These are phyloP conservation scores for Drosophila orena DNA, from an alignment of 1,140 invertebrate genomes.

Conservation along the genomic window DNA sequence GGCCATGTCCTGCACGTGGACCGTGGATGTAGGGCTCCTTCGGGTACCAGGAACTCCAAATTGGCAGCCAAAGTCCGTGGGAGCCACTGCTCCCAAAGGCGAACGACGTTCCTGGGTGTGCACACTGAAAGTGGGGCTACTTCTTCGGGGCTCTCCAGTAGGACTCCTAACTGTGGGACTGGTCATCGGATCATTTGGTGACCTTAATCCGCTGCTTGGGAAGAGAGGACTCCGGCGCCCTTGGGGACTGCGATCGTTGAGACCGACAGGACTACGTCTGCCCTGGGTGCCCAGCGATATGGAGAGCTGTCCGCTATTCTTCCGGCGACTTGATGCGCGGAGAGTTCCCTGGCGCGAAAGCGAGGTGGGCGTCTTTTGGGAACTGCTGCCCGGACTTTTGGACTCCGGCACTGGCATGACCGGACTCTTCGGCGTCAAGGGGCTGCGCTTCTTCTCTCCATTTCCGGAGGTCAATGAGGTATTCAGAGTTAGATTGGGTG, in stretches of 20 bases:
- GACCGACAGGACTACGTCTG: constrained; percentile 75
- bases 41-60: constrained; percentile 51
- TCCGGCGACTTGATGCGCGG: constrained; percentile 74
- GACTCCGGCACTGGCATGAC: constrained; percentile 74
- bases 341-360: constrained; percentile 82
- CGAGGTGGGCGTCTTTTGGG: constrained; percentile 81
- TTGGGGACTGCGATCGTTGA: constrained; percentile 80
- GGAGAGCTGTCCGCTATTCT: constrained; percentile 78
- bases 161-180: constrained; percentile 66
- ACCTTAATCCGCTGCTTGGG: constrained; percentile 67
- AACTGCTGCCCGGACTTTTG: constrained; percentile 79
- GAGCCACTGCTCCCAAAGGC: constrained; percentile 65
- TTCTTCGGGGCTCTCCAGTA: constrained; percentile 63
- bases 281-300: constrained; percentile 65
- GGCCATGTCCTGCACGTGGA: constrained; percentile 79
- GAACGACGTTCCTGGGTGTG: constrained; percentile 82
- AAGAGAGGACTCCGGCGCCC: constrained; percentile 78
- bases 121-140: constrained; percentile 81
- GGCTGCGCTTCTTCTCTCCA: constrained; percentile 80
- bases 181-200: constrained; percentile 72
- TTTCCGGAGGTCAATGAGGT: constrained; percentile 38
- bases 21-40: constrained; percentile 75
- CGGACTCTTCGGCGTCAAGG: constrained; percentile 79
- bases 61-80: constrained; percentile 71
- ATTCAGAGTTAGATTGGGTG: constrained; percentile 61